Conservation (phyloP, 2,797 vertebrate genomes). For the Astyanax mexicanus region DNA sequence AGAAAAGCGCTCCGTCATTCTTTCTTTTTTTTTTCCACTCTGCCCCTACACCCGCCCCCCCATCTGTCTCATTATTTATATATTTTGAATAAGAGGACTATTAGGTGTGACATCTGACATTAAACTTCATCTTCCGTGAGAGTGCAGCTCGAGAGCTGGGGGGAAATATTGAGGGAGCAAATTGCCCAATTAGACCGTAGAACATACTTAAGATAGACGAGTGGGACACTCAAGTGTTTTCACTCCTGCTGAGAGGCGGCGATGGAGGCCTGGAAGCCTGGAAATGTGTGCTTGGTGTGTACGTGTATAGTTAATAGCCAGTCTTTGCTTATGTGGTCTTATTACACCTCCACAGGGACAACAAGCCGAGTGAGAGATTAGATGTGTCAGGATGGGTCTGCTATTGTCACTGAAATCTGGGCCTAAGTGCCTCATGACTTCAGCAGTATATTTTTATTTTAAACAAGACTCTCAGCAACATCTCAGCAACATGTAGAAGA, state of each 20-base stretch:
- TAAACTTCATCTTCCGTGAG: constrained; percentile 58
- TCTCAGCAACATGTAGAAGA: too few species aligned
- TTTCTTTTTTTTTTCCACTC: not conserved
- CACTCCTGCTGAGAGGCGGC: constrained; percentile 45
- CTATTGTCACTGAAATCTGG: constrained; percentile 3
- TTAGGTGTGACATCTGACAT: constrained; percentile 57
- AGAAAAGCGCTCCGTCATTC: constrained; percentile 7
- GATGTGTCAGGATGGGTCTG: constrained; percentile 18
- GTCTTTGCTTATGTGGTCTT: constrained; percentile 32
- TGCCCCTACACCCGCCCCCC: constrained; percentile 19
- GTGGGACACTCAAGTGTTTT: constrained; percentile 49
- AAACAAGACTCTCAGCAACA: too few species aligned
- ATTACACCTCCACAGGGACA: constrained; percentile 42
- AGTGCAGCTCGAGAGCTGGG: constrained; percentile 44
- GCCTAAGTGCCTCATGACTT: too few species aligned
- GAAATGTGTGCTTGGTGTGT: constrained; percentile 39
- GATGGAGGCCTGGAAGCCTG: constrained; percentile 34
- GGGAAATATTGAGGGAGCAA: constrained; percentile 47
- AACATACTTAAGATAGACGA: constrained; percentile 51
- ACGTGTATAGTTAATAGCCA: constrained; percentile 34
- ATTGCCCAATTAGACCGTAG: constrained; percentile 60
- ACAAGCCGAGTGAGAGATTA: constrained; percentile 29
- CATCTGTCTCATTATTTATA: constrained; percentile 34
- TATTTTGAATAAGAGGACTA: constrained; percentile 31
- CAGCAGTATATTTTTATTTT: too few species aligned